phyloP scores from a whole-genome alignment of 2,113 vertebrate species.

The Coptodon bakossiorum region DNA sequence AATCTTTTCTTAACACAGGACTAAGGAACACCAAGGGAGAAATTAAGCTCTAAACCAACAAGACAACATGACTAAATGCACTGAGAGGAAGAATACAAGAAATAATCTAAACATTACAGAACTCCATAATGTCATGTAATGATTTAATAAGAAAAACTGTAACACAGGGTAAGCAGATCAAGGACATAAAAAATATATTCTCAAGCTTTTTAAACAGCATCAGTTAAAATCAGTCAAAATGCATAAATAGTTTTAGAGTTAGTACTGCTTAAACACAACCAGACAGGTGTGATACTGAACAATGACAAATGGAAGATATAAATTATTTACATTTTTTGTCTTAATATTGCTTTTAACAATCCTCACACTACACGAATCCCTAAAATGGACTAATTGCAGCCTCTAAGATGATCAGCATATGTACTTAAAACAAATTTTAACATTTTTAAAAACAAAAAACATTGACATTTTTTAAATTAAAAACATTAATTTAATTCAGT shows the following conservation, averaged over 20 bases:
- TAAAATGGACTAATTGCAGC: not conserved
- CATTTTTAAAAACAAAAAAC: not conserved
- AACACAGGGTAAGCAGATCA: accelerated
- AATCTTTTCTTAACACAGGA: accelerated
- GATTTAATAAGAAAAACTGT: not conserved
- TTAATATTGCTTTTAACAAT: not conserved
- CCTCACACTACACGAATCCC: not conserved
- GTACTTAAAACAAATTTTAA: not conserved
- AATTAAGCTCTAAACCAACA: not conserved
- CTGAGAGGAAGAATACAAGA: not conserved
- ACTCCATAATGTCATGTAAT: not conserved
- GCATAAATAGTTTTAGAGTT: not conserved
- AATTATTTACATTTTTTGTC: not conserved
- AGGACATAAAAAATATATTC: not conserved
- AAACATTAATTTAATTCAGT: not conserved
- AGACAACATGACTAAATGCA: not conserved
- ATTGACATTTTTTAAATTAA: not conserved
- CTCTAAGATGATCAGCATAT: not conserved
- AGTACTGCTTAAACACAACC: no score
- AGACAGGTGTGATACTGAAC: not conserved
- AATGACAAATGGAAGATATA: not conserved
- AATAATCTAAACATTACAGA: not conserved
- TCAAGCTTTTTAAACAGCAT: not conserved
- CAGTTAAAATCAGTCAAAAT: not conserved
- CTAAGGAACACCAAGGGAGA: accelerated